Conservation (phyloP, 2,797 vertebrate species). For the Vireo griseus region DNA sequence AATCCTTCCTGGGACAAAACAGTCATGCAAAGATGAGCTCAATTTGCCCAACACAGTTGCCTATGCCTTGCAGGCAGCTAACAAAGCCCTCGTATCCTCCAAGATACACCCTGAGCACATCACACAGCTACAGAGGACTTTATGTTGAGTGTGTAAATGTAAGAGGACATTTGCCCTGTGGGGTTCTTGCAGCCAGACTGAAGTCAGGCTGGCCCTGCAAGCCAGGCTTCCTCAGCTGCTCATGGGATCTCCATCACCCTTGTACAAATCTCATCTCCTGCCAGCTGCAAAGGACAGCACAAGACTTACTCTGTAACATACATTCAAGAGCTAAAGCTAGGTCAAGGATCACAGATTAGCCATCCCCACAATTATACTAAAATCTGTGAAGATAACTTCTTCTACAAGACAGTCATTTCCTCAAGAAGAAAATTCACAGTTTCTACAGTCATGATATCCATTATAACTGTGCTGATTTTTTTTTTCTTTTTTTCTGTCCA, state of each 20-base stretch:
- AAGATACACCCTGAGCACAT: neutral
- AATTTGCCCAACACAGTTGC: neutral
- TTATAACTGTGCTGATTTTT: neutral
- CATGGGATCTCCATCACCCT: neutral
- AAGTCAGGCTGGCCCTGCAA: neutral
- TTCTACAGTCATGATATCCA: neutral
- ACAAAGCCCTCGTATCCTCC: neutral
- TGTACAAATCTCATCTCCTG: neutral
- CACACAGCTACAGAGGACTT: neutral
- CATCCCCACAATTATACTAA: neutral
- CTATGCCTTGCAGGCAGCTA: neutral
- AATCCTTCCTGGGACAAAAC: neutral
- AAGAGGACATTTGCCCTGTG: neutral
- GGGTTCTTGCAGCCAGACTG: neutral
- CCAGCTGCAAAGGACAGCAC: neutral
- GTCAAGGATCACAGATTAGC: neutral
- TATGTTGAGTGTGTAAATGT: rapidly evolving
- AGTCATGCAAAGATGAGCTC: neutral
- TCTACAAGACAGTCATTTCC: neutral
- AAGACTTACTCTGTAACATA: neutral
- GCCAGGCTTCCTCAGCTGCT: neutral
- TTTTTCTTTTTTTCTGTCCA: neutral
- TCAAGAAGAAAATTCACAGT: neutral
- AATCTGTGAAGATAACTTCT: neutral
- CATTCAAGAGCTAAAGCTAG: neutral